A percentile compares a stretch with the other conserved stretches of the same genome.
Conservation (phyloP, 2,888 invertebrate species). For the Drosophila pseudotalamancana region DNA sequence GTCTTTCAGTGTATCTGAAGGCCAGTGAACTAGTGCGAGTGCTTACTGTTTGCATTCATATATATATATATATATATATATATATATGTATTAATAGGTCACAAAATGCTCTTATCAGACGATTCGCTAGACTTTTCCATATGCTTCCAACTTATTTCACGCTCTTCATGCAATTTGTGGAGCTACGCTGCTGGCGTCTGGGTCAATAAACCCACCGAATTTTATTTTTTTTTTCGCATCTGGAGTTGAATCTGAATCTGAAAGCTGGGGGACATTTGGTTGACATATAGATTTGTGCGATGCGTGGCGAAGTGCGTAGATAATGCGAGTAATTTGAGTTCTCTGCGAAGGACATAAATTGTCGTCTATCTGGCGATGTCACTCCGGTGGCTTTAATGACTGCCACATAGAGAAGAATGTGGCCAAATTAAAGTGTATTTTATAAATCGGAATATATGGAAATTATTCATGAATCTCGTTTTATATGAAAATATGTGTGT, state of each 20-base stretch:
- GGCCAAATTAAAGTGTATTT: background rate
- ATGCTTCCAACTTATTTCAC: constrained; percentile 71
- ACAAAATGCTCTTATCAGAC: constrained; percentile 53
- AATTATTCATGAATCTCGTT: too few species aligned
- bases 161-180: constrained; percentile 70
- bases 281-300: constrained; percentile 71
- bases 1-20: background rate
- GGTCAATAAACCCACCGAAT: constrained; percentile 63
- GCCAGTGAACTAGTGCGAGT: background rate
- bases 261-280: constrained; percentile 24
- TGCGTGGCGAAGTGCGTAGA: constrained; percentile 64
- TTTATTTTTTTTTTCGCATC: background rate
- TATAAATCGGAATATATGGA: too few species aligned
- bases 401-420: background rate
- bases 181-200: constrained; percentile 10
- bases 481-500: too few species aligned
- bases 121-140: constrained; percentile 46
- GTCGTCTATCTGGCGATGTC: constrained; percentile 30
- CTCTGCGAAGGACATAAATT: constrained; percentile 57
- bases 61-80: constrained; percentile 51
- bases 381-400: constrained; percentile 28
- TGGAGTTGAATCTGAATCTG: constrained; percentile 2
- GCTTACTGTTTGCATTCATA: constrained; percentile 50
- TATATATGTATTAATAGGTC: constrained; percentile 60
- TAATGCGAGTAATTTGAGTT: constrained; percentile 73